phyloP scores from a whole-genome alignment of 2,888 invertebrate genomes.

The Phrixothrix hirtus region DNA sequence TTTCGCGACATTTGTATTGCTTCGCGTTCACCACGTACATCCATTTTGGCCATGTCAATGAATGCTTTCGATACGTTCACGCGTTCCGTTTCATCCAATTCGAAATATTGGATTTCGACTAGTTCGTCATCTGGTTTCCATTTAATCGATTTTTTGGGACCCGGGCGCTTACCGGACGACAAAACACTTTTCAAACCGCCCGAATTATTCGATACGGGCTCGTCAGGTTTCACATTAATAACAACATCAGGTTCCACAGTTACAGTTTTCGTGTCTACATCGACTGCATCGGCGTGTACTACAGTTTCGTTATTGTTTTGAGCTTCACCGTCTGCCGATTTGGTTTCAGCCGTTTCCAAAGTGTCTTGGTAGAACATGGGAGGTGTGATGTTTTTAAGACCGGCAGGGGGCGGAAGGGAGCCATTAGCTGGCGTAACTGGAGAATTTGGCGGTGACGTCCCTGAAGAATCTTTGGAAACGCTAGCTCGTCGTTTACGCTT shows the following conservation, averaged over 20 bases:
- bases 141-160: conserved; percentile 72
- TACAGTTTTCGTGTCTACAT: conserved; percentile 1
- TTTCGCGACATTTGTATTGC: conserved; percentile 79
- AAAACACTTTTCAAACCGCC: conserved; percentile 76
- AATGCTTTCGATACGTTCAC: conserved; percentile 93
- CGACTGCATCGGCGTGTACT: conserved; percentile 8
- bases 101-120: conserved; percentile 85
- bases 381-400: conserved; percentile 60
- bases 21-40: conserved; percentile 82
- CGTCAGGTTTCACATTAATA: conserved; percentile 15
- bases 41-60: conserved; percentile 89
- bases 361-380: conserved; percentile 91
- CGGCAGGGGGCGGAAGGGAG: conserved; percentile 46
- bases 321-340: conserved; percentile 50
- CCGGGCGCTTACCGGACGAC: conserved; percentile 73
- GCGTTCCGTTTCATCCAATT: conserved; percentile 93
- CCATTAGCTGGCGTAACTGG: conserved; percentile 35
- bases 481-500: conserved; percentile 78
- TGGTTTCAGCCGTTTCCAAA: conserved; percentile 61
- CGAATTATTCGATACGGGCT: conserved; percentile 33
- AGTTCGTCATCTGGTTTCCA: conserved; percentile 83
- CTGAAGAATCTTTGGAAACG: conserved; percentile 64
- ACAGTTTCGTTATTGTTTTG: conserved; percentile 45
- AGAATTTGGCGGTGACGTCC: conserved; percentile 54
- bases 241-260: conserved; percentile 7